Conservation (phyloP, 2,797 vertebrate genomes). For the Poecile montanus region DNA sequence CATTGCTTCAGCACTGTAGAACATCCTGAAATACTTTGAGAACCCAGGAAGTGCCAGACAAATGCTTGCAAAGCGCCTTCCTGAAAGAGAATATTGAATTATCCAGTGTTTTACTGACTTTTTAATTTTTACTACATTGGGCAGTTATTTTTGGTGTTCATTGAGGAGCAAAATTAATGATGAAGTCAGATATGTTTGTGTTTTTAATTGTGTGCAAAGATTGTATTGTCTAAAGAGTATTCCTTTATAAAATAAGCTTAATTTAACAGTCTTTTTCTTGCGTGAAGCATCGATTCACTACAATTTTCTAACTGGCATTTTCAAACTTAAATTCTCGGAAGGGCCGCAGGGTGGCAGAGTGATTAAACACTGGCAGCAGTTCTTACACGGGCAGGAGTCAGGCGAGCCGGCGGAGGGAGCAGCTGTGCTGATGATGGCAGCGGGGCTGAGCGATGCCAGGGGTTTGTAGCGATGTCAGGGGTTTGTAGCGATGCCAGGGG, state of each 20-base stretch:
- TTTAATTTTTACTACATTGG: background rate
- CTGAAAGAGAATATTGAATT: background rate
- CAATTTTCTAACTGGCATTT: background rate
- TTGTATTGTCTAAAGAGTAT: background rate
- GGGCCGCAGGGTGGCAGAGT: slow-evolving; percentile 56
- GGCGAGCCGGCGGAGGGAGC: background rate
- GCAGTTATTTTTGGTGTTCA: background rate
- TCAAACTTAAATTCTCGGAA: background rate
- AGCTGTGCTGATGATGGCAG: background rate
- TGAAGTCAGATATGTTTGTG: background rate
- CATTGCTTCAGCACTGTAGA: background rate
- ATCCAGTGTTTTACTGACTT: background rate
- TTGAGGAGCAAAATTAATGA: background rate
- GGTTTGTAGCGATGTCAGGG: rapidly evolving
- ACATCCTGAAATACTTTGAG: background rate
- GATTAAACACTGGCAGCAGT: background rate
- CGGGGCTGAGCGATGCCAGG: rapidly evolving
- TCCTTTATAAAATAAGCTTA: background rate
- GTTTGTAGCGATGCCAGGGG: background rate
- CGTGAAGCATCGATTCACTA: background rate
- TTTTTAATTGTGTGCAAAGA: background rate
- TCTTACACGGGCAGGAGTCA: rapidly evolving
- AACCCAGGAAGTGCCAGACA: background rate
- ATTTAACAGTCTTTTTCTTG: background rate
- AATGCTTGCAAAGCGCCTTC: background rate